Evolutionary conservation across 2,888 invertebrate genomes (phyloP).

Genomic region (Abrostola triplasia): DNA sequence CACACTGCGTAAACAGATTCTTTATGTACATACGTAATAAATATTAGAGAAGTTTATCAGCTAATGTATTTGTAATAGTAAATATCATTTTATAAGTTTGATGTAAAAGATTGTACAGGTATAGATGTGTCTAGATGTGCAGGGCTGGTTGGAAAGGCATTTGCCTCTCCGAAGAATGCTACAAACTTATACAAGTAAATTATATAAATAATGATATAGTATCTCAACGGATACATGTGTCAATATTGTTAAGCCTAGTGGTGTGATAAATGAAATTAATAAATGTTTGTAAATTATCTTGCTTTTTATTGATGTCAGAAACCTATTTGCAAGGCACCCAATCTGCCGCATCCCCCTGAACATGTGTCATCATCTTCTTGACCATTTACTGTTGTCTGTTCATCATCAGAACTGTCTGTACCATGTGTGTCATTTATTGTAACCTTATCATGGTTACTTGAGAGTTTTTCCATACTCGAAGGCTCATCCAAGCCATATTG

Average conservation of each 20-base stretch:
- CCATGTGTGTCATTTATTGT: conserved; percentile 28
- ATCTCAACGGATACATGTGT: conserved; percentile 19
- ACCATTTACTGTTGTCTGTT: conserved; percentile 59
- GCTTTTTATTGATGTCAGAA: conserved; percentile 50
- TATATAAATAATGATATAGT: conserved; percentile 25
- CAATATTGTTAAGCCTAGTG: conserved; percentile 49
- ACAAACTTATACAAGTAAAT: conserved; percentile 10
- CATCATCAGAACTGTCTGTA: conserved; percentile 59
- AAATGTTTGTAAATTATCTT: conserved; percentile 35
- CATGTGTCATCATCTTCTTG: conserved; percentile 75
- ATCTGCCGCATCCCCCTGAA: conserved; percentile 73
- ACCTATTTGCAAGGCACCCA: conserved; percentile 62
- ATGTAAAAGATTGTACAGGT: conserved; percentile 23
- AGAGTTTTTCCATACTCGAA: conserved; percentile 20
- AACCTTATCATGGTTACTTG: conserved; percentile 29
- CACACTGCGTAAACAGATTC: conserved; percentile 4
- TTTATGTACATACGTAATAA: conserved; percentile 11
- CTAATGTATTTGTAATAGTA: conserved; percentile 27
- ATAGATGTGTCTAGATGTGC: conserved; percentile 12
- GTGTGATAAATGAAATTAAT: conserved; percentile 50
- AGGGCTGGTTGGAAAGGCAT: conserved; percentile 1
- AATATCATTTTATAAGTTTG: conserved; percentile 11
- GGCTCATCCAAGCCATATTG: conserved; percentile 69
- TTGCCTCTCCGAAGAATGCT: conserved; percentile 15
- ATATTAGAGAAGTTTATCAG: conserved; percentile 12